Percentiles rank a stretch among this genome's conserved stretches.
These are phyloP conservation scores for Chymomyza costata DNA, from an alignment of 1,140 invertebrate genomes.

Conservation along the genomic window DNA sequence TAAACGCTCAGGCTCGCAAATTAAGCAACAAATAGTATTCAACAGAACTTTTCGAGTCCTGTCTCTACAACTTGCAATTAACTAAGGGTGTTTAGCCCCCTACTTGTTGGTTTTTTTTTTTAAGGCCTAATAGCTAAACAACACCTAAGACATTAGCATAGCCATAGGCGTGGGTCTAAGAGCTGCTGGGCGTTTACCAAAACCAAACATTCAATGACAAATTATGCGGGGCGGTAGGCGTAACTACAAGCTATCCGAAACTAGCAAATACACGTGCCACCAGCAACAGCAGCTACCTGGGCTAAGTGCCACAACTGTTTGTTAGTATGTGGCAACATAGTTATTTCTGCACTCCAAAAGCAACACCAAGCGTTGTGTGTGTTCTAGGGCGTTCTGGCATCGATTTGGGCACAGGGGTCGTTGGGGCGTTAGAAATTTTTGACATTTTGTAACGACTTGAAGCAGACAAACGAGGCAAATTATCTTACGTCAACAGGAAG, in stretches of 20 bases:
- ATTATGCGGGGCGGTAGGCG: slow-evolving; percentile 57
- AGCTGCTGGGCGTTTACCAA: slow-evolving; percentile 12
- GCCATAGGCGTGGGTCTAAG: slow-evolving; percentile 14
- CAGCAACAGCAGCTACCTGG: slow-evolving; percentile 22
- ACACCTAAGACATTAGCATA: slow-evolving; percentile 55
- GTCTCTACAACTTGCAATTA: too few relatives aligned
- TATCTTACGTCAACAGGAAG: slow-evolving; percentile 69
- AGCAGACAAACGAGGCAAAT: slow-evolving; percentile 47
- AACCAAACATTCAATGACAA: slow-evolving; percentile 70
- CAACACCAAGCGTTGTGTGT: slow-evolving; percentile 29
- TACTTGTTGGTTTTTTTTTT: too few relatives aligned
- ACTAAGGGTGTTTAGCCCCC: too few relatives aligned
- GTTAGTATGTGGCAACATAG: slow-evolving; percentile 17
- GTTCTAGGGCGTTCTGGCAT: slow-evolving; percentile 46
- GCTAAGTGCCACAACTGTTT: slow-evolving; percentile 13
- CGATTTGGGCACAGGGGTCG: slow-evolving; percentile 29
- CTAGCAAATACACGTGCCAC: too few relatives aligned
- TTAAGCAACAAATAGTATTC: slow-evolving; percentile 50
- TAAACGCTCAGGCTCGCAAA: slow-evolving; percentile 46
- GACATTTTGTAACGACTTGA: slow-evolving; percentile 61
- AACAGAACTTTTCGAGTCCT: too few relatives aligned
- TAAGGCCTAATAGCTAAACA: slow-evolving; percentile 22
- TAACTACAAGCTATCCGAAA: neutral
- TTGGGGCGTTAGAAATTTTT: slow-evolving; percentile 37
- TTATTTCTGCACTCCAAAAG: slow-evolving; percentile 26